Percentiles rank a stretch among this genome's conserved stretches.
Evolutionary conservation across 2,888 invertebrate genomes (phyloP).

Genomic region (Drosophila birchii): DNA sequence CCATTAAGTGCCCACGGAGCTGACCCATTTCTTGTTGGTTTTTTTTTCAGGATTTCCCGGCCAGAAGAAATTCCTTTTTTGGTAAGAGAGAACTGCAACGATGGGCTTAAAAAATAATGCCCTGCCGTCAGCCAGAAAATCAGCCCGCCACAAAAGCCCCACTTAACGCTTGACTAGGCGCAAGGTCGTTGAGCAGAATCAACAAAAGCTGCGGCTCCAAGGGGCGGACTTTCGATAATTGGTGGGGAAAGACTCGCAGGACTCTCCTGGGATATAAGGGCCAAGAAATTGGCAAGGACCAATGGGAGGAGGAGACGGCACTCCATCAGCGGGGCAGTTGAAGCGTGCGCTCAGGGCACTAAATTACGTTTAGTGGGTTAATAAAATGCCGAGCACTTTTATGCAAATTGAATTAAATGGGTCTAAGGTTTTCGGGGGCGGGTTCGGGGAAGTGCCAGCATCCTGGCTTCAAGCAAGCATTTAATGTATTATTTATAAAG

Average conservation of each 20-base stretch:
- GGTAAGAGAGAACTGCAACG: constrained; percentile 31
- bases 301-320: constrained; percentile 25
- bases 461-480: constrained; percentile 40
- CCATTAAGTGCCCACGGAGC: constrained; percentile 24
- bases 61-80: background rate
- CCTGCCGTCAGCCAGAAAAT: constrained; percentile 35
- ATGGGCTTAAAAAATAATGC: constrained; percentile 10
- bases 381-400: constrained; percentile 76
- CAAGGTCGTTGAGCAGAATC: constrained; percentile 69
- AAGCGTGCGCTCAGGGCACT: constrained; percentile 63
- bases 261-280: constrained; percentile 49
- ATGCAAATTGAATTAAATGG: constrained; percentile 76
- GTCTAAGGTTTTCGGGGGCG: constrained; percentile 14
- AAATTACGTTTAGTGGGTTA: constrained; percentile 78
- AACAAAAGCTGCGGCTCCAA: constrained; percentile 65
- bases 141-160: constrained; percentile 64
- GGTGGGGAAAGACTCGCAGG: constrained; percentile 46
- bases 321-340: constrained; percentile 74
- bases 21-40: constrained; percentile 29
- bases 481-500: constrained; percentile 79
- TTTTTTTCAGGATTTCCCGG: constrained; percentile 5
- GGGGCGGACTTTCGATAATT: constrained; percentile 66
- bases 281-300: constrained; percentile 34
- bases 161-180: constrained; percentile 75
- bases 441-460: constrained; percentile 8